These are phyloP conservation scores for Oplegnathus fasciatus DNA, from an alignment of 2,113 vertebrate genomes.

Conservation along the genomic window DNA sequence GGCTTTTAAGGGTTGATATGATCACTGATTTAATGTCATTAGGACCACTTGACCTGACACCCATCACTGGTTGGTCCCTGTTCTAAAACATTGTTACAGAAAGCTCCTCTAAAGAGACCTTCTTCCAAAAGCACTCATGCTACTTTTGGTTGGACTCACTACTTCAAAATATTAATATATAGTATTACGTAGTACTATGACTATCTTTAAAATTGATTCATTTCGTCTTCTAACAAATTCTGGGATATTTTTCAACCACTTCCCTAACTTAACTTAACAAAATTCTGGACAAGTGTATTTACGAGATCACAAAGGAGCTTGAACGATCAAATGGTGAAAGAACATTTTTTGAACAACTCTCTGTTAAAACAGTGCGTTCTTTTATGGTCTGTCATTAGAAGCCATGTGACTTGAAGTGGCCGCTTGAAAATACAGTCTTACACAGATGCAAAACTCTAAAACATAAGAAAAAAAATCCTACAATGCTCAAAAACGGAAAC, in stretches of 20 bases:
- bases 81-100: constrained; percentile 4
- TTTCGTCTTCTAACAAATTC: not conserved
- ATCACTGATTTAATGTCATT: constrained; percentile 46
- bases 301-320: not conserved
- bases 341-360: not conserved
- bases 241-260: not conserved
- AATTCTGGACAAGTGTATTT: not conserved
- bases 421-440: not conserved
- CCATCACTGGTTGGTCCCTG: constrained; percentile 4
- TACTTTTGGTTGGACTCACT: not conserved
- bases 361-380: not conserved
- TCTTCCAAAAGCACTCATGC: not conserved
- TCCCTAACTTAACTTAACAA: not conserved
- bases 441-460: not conserved
- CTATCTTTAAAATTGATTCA: not conserved
- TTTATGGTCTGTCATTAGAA: not conserved
- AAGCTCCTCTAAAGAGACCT: not conserved
- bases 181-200: not conserved
- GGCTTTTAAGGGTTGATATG: constrained; percentile 40
- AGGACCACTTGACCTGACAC: constrained; percentile 26
- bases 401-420: not conserved
- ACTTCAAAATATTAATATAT: not conserved
- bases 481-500: not conserved
- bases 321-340: not conserved
- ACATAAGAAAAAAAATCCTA: not conserved